Evolutionary conservation across 1,140 invertebrate species (phyloP).

Genomic region (Drosophila trapezifrons): DNA sequence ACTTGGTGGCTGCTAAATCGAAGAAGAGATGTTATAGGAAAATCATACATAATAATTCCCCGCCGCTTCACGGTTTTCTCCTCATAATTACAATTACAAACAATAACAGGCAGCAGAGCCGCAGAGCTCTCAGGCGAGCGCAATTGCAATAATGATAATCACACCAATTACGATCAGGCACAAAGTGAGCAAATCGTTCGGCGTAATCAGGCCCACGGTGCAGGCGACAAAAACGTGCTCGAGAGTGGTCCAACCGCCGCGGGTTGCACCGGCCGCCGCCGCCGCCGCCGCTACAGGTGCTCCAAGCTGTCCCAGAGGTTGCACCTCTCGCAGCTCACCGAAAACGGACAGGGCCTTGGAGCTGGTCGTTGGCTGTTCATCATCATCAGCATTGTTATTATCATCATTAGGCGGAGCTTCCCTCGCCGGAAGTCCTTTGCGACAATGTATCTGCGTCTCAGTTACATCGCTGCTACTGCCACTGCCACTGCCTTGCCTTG

Average conservation of each 20-base stretch:
- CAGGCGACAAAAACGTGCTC: slow-evolving; percentile 83
- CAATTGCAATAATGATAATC: slow-evolving; percentile 88
- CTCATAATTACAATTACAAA: slow-evolving; percentile 59
- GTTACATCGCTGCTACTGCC: slow-evolving; percentile 11
- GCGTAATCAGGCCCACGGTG: slow-evolving; percentile 78
- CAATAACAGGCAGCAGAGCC: slow-evolving; percentile 46
- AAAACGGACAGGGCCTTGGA: slow-evolving; percentile 70
- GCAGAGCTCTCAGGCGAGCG: slow-evolving; percentile 55
- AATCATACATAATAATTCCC: slow-evolving; percentile 39
- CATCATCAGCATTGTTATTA: slow-evolving; percentile 15
- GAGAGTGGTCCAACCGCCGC: slow-evolving; percentile 68
- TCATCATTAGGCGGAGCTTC: slow-evolving; percentile 14
- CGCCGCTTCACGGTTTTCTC: slow-evolving; percentile 20
- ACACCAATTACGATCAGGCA: slow-evolving; percentile 89
- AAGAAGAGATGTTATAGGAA: slow-evolving; percentile 14
- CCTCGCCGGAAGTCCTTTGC: slow-evolving; percentile 65
- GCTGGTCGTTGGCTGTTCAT: slow-evolving; percentile 63
- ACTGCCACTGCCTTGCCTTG: slow-evolving; percentile 5
- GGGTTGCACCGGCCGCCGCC: slow-evolving; percentile 32
- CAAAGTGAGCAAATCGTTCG: slow-evolving; percentile 87
- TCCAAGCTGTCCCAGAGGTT: slow-evolving; percentile 19
- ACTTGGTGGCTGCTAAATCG: slow-evolving; percentile 44
- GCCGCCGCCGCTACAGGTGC: slow-evolving; percentile 3
- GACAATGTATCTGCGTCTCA: slow-evolving; percentile 35
- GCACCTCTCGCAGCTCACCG: slow-evolving; percentile 66